Conservation (phyloP, 1,140 invertebrate species). For the Drosophila kanapiae region DNA sequence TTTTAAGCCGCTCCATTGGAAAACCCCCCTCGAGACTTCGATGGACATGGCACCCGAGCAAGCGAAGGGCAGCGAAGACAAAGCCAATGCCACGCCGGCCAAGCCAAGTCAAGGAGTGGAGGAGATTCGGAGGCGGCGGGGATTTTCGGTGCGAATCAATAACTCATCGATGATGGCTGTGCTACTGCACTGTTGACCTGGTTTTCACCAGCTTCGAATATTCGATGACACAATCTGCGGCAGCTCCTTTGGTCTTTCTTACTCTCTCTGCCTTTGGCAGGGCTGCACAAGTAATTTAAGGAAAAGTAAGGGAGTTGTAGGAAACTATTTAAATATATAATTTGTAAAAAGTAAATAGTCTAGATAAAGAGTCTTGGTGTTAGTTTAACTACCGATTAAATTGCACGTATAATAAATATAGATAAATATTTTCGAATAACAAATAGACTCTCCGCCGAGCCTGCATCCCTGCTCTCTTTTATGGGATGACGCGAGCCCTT, state of each 20-base stretch:
- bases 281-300: slow-evolving; percentile 3
- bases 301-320: neutral
- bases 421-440: neutral
- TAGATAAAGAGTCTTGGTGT: no score
- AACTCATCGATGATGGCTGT: slow-evolving; percentile 33
- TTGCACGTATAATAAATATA: no score
- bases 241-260: slow-evolving; percentile 22
- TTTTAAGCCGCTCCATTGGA: slow-evolving; percentile 62
- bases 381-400: no score
- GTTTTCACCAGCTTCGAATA: slow-evolving; percentile 45
- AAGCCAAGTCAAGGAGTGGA: slow-evolving; percentile 3
- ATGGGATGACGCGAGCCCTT: slow-evolving; percentile 3
- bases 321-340: neutral
- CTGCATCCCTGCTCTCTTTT: slow-evolving; percentile 15
- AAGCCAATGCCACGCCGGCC: slow-evolving; percentile 58
- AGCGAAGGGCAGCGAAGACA: slow-evolving; percentile 63
- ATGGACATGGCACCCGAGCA: slow-evolving; percentile 22
- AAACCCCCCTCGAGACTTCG: slow-evolving; percentile 38
- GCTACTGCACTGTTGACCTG: slow-evolving; percentile 77
- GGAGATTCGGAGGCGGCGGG: slow-evolving; percentile 7
- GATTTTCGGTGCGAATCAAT: slow-evolving; percentile 33
- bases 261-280: slow-evolving; percentile 5
- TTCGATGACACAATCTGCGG: slow-evolving; percentile 52
- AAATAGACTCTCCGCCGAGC: no score
- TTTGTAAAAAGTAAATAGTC: neutral